Evolutionary conservation across 2,888 invertebrate genomes (phyloP).

Genomic region (Leptothorax acervorum): DNA sequence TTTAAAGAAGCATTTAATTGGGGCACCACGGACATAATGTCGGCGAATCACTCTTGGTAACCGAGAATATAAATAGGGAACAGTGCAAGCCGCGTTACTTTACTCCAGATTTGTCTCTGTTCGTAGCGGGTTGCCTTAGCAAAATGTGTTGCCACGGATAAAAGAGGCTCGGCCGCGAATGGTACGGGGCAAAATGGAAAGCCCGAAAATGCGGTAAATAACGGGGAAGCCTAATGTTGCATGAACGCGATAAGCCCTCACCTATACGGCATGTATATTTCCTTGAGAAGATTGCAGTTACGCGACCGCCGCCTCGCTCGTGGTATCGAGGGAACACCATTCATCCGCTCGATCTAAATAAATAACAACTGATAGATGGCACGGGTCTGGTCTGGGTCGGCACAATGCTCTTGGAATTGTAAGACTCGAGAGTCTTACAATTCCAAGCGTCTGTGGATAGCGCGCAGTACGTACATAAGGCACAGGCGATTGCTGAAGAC

Average conservation of each 20-base stretch:
- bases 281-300: conserved; percentile 60
- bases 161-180: conserved; percentile 55
- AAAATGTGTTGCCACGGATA: conserved; percentile 60
- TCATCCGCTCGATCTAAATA: conserved; percentile 78
- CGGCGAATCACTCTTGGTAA: conserved; percentile 11
- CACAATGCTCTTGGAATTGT: conserved; percentile 34
- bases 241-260: conserved; percentile 85
- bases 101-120: conserved; percentile 60
- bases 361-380: conserved; percentile 76
- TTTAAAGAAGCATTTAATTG: conserved; percentile 21
- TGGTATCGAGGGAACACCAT: conserved; percentile 75
- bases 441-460: conserved; percentile 21
- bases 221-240: conserved; percentile 84
- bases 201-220: conserved; percentile 80
- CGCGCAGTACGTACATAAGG: conserved; percentile 28
- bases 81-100: conserved; percentile 40
- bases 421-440: not conserved
- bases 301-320: conserved; percentile 49
- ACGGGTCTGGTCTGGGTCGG: not conserved
- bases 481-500: conserved; percentile 68
- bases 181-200: conserved; percentile 63
- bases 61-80: conserved; percentile 55
- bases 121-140: conserved; percentile 40
- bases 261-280: conserved; percentile 76
- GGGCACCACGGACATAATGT: not conserved